phyloP scores from a whole-genome alignment of 2,888 invertebrate species.

The Sinohyriopsis cumingii region DNA sequence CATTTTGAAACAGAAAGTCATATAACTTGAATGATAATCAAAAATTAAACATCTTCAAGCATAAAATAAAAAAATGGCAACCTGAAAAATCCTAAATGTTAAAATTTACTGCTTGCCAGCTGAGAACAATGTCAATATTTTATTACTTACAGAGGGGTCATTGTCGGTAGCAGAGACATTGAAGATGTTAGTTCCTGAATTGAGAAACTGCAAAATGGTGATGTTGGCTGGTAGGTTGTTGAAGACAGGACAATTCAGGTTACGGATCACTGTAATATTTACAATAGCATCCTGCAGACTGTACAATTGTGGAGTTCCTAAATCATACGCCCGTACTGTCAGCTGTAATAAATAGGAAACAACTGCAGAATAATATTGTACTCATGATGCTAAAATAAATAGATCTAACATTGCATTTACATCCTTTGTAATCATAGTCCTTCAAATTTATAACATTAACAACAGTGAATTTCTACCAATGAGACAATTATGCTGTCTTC shows the following conservation, averaged over 20 bases:
- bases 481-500: not conserved
- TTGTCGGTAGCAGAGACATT: conserved; percentile 42
- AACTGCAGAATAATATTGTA: not conserved
- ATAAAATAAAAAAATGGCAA: no score
- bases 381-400: not conserved
- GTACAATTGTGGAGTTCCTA: conserved; percentile 44
- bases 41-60: no score
- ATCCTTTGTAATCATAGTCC: no score
- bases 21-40: no score
- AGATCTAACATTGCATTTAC: not conserved
- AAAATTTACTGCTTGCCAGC: not conserved
- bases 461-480: not conserved
- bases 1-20: no score
- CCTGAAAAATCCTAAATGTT: no score
- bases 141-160: conserved; percentile 38
- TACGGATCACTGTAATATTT: conserved; percentile 50
- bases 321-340: conserved; percentile 47
- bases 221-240: conserved; percentile 46
- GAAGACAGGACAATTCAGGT: conserved; percentile 53
- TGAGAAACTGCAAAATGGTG: conserved; percentile 35
- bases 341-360: conserved; percentile 31
- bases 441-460: no score
- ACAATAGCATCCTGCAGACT: conserved; percentile 49
- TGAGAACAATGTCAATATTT: no score
- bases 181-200: conserved; percentile 16